phyloP scores from a whole-genome alignment of 2,113 vertebrate species.

The Malurus melanocephalus region DNA sequence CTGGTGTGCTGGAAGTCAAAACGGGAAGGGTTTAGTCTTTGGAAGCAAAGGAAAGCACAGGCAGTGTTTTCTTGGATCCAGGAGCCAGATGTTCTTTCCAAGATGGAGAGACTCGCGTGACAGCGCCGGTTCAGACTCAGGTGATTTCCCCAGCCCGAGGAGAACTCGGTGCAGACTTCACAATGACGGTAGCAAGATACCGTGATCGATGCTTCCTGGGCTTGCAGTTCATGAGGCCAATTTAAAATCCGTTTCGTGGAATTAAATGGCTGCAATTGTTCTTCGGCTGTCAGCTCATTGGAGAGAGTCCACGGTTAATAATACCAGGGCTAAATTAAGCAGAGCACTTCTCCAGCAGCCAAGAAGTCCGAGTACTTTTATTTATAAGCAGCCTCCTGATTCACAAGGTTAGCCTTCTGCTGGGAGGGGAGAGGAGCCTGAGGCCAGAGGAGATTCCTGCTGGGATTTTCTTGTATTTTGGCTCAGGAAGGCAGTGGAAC shows the following conservation, averaged over 20 bases:
- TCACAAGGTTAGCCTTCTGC: neutral
- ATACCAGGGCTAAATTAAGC: constrained; percentile 27
- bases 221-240: neutral
- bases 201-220: neutral
- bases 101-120: fast-evolving
- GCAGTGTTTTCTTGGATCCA: neutral
- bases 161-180: neutral
- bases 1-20: neutral
- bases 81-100: neutral
- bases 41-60: neutral
- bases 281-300: neutral
- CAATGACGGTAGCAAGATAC: neutral
- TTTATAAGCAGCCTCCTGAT: constrained; percentile 4
- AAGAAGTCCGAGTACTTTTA: neutral
- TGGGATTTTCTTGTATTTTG: neutral
- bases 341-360: constrained; percentile 5
- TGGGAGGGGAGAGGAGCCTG: neutral
- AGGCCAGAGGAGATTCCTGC: neutral
- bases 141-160: neutral
- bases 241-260: neutral
- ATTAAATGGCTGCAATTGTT: constrained; percentile 36
- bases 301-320: neutral
- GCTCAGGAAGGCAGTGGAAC: constrained; percentile 8
- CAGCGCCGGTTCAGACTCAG: neutral
- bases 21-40: neutral